Evolutionary conservation across 2,888 invertebrate species (phyloP).

Genomic region (Drosophila mimica): DNA sequence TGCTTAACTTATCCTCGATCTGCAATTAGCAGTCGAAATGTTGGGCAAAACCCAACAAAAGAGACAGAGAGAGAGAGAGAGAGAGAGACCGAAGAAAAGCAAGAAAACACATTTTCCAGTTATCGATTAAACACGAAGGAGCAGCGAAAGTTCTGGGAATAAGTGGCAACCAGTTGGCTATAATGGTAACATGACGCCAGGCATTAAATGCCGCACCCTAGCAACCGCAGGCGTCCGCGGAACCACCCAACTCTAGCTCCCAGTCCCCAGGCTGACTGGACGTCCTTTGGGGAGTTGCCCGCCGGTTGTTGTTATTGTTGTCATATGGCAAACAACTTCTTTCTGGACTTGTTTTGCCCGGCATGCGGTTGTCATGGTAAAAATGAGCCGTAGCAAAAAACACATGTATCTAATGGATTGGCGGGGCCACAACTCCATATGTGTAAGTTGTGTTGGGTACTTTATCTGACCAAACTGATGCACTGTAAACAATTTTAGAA

Average conservation of each 20-base stretch:
- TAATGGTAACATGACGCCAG: constrained; percentile 77
- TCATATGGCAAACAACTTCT: constrained; percentile 59
- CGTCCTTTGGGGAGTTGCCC: constrained; percentile 55
- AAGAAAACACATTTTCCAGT: constrained; percentile 29
- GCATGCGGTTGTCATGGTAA: constrained; percentile 51
- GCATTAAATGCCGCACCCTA: constrained; percentile 67
- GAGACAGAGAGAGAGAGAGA: not conserved
- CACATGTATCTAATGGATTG: constrained; percentile 29
- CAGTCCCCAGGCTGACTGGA: constrained; percentile 28
- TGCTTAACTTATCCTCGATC: constrained; percentile 59
- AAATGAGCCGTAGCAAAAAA: constrained; percentile 17
- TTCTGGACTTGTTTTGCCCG: constrained; percentile 52
- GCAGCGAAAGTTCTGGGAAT: constrained; percentile 49
- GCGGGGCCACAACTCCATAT: not conserved
- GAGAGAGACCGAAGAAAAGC: not conserved
- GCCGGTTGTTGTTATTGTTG: constrained; percentile 39
- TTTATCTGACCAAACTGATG: constrained; percentile 37
- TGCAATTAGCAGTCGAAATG: constrained; percentile 47
- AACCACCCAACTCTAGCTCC: constrained; percentile 32
- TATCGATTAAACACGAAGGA: constrained; percentile 71
- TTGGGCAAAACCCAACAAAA: constrained; percentile 8
- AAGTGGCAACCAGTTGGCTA: constrained; percentile 48
- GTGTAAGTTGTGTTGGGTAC: not conserved
- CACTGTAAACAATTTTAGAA: not conserved
- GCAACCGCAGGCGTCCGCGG: constrained; percentile 21